Conservation (phyloP, 1,140 invertebrate species). For the Atta texana region DNA sequence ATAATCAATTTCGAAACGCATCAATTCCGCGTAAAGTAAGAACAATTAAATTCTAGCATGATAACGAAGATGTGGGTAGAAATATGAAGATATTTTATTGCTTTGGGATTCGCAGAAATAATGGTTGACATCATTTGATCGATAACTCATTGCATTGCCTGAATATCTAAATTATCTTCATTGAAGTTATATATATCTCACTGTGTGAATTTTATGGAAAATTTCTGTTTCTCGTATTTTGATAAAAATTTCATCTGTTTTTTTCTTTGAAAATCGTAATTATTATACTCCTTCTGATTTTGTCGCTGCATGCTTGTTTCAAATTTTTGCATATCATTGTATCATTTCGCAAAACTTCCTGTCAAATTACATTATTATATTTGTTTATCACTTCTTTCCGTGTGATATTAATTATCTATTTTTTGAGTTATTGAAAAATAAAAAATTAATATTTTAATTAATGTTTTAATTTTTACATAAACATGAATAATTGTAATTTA, state of each 20-base stretch:
- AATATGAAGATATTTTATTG: constrained; percentile 42
- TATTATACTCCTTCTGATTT: not conserved
- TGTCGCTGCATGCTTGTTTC: not conserved
- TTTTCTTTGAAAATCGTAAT: constrained; percentile 25
- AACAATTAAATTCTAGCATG: constrained; percentile 22
- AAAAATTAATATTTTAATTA: not conserved
- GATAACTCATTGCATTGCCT: constrained; percentile 40
- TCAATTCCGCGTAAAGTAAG: not conserved
- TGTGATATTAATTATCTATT: not conserved
- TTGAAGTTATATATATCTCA: not conserved
- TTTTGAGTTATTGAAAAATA: not conserved
- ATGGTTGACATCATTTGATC: constrained; percentile 36
- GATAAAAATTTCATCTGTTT: constrained; percentile 6
- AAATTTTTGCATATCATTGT: not conserved
- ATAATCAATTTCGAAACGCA: constrained; percentile 15
- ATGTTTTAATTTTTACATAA: not conserved
- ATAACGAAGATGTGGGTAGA: constrained; percentile 38
- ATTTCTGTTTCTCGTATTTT: constrained; percentile 22
- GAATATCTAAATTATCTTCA: constrained; percentile 30
- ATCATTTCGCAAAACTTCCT: not conserved
- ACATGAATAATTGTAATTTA: not conserved
- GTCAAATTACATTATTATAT: not conserved
- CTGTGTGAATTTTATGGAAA: not conserved
- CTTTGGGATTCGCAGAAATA: constrained; percentile 1
- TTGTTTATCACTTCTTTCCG: too few relatives aligned